Base-by-base conservation (phyloP, 2,888 invertebrate genomes). In the Yponomeuta cagnagella region DNA sequence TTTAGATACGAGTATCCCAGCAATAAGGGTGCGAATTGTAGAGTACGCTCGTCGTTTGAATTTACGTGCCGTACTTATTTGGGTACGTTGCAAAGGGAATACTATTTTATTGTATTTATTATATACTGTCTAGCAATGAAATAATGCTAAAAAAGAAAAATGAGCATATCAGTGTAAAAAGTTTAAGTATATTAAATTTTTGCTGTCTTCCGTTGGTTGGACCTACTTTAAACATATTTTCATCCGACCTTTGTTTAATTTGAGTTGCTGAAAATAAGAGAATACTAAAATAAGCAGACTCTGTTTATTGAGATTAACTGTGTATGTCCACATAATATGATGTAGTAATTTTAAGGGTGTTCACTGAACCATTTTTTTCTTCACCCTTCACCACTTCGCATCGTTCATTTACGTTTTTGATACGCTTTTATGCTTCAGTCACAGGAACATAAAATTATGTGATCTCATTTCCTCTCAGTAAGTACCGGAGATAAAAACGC, bases 391-490 rank as follows among this genome's bases (percentile, higher is more conserved):
- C 6, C 9, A 43, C 43, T 43, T 5, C 52, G 52, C 5, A 3
- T 12, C 52, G 52, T 58, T 5, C 52, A 58, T 58, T 58, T 12
- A 15, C 52, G 8, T 15, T 12, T 52, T 58, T 12, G 52, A 15
- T 15, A 58, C 52, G 52, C 1, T 4, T 4, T 58, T 15, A 58
- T 58, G 12, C 3, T 15, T 58, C 1, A 58, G 52, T 58, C 12
- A 30, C 31, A 30, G 52, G 30, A 52, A 68, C 68, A 52, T 33
- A 68, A 68, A 9, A 23, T 68, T 37, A 67, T 43, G 67, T 43
- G 43, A 43, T 67, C 37, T 67, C 8, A 43, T 37, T 67, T 43
- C 9, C 43, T 67, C n/a, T 31, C 37, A 67, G 37, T 67, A 37
- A 43, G 43, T 43, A 43, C 43, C 43, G 43, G 43, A 43, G 43